Evolutionary conservation across 2,888 invertebrate species (phyloP).

Genomic region (Horisme vitalbata): DNA sequence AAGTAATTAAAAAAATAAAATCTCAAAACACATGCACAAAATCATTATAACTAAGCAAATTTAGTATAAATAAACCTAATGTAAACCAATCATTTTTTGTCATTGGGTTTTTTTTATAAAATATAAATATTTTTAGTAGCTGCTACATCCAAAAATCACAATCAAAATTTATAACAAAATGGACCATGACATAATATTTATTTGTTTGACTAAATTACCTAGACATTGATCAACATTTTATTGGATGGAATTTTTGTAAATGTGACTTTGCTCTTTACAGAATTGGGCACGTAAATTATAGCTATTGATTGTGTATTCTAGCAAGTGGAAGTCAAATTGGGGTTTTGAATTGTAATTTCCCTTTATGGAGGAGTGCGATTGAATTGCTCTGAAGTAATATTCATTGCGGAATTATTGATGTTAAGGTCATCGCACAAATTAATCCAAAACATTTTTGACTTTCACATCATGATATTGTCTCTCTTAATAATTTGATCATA

Average conservation of each 20-base stretch:
- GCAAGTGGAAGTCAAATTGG: conserved; percentile 59
- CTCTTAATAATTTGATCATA: conserved; percentile 75
- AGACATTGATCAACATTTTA: conserved; percentile 78
- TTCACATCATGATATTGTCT: conserved; percentile 76
- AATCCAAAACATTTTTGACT: conserved; percentile 53
- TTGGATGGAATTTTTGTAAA: conserved; percentile 59
- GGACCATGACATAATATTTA: conserved; percentile 69
- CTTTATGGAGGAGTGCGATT: conserved; percentile 21
- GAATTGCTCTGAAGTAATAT: conserved; percentile 21
- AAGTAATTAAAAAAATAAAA: conserved; percentile 48
- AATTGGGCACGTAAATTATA: conserved; percentile 58
- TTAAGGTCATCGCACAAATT: conserved; percentile 43
- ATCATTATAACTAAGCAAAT: conserved; percentile 50
- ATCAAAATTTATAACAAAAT: conserved; percentile 59
- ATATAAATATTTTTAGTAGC: conserved; percentile 12
- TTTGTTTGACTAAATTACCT: conserved; percentile 50
- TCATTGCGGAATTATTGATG: conserved; percentile 18
- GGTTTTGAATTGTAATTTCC: conserved; percentile 20
- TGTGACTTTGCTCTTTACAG: conserved; percentile 60
- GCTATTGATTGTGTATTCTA: conserved; percentile 50
- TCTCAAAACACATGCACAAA: conserved; percentile 67
- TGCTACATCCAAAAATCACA: conserved; percentile 42
- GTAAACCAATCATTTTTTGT: conserved; percentile 23
- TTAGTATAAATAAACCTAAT: conserved; percentile 28
- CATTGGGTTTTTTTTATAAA: conserved; percentile 13